phyloP scores from a whole-genome alignment of 2,888 invertebrate genomes.

The Trichogramma evanescens region DNA sequence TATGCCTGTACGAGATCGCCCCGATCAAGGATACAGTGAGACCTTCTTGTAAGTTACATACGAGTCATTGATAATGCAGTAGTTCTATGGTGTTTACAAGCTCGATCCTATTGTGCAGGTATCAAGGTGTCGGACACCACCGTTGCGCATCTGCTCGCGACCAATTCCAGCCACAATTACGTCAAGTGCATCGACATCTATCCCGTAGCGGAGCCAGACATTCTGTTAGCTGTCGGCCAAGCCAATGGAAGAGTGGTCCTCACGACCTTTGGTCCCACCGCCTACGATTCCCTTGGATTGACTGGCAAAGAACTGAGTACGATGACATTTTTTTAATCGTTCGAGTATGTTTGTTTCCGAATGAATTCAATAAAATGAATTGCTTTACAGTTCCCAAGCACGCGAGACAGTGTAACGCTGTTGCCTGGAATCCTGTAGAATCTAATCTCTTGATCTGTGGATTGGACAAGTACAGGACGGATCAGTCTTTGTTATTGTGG shows the following conservation, averaged over 20 bases:
- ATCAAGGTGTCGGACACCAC: constrained; percentile 63
- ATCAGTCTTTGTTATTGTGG: constrained; percentile 85
- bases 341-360: background rate
- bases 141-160: constrained; percentile 64
- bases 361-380: background rate
- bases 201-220: constrained; percentile 67
- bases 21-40: constrained; percentile 54
- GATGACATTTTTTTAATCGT: background rate
- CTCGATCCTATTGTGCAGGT: constrained; percentile 46
- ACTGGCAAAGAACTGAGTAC: constrained; percentile 73
- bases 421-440: constrained; percentile 83
- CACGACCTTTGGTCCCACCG: constrained; percentile 66
- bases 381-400: constrained; percentile 66
- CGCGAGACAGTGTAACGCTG: constrained; percentile 75
- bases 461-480: constrained; percentile 82
- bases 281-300: constrained; percentile 60
- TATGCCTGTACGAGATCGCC: constrained; percentile 76
- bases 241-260: constrained; percentile 82
- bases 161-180: constrained; percentile 68
- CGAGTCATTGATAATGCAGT: background rate
- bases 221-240: constrained; percentile 80
- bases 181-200: constrained; percentile 84
- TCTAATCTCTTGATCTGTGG: constrained; percentile 77
- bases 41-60: constrained; percentile 42
- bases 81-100: constrained; percentile 1